phyloP scores from a whole-genome alignment of 2,888 invertebrate species.

The Catonia carolina region DNA sequence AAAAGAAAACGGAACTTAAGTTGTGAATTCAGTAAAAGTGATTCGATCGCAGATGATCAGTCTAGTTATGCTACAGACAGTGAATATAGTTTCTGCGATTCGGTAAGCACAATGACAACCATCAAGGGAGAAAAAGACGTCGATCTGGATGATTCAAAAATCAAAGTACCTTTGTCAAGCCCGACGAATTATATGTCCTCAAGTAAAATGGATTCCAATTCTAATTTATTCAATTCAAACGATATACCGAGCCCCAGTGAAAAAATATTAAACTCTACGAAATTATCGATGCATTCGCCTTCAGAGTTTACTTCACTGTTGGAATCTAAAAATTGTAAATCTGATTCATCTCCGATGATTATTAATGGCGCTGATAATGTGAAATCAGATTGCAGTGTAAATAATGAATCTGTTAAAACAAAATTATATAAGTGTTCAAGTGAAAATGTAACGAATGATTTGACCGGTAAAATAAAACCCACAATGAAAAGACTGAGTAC shows the following conservation, averaged over 20 bases:
- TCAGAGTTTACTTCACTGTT: too few relatives aligned
- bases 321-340: too few relatives aligned
- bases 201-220: constrained; percentile 16
- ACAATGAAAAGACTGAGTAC: not conserved
- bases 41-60: constrained; percentile 15
- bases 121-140: constrained; percentile 12
- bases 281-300: too few relatives aligned
- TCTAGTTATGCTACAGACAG: constrained; percentile 19
- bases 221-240: constrained; percentile 16
- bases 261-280: too few relatives aligned
- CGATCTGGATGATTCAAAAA: not conserved
- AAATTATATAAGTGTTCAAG: too few relatives aligned
- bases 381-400: not conserved
- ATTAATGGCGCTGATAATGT: too few relatives aligned
- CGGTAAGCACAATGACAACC: constrained; percentile 13
- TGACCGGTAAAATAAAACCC: not conserved
- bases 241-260: too few relatives aligned
- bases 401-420: not conserved
- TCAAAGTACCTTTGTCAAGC: not conserved
- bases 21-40: constrained; percentile 5
- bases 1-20: constrained; percentile 8
- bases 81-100: constrained; percentile 20
- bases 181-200: constrained; percentile 1
- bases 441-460: not conserved
- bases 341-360: too few relatives aligned